Evolutionary conservation across 2,888 invertebrate genomes (phyloP).

Genomic region (Lysandra coridon): DNA sequence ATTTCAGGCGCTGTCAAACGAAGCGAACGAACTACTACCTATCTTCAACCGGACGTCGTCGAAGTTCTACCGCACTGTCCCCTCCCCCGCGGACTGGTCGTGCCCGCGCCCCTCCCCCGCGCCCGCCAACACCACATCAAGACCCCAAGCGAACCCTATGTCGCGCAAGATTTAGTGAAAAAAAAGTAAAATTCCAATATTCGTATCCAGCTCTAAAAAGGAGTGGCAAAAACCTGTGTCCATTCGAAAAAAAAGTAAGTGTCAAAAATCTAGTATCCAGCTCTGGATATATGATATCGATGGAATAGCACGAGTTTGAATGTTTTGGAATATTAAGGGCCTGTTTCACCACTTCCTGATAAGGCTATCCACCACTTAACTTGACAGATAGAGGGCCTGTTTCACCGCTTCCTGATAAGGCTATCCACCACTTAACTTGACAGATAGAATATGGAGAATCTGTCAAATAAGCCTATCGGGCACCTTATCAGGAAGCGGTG

Average conservation of each 20-base stretch:
- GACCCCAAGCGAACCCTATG: constrained; percentile 46
- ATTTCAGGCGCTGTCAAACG: constrained; percentile 92
- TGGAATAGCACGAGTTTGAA: background rate
- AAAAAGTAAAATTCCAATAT: background rate
- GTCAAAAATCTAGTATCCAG: background rate
- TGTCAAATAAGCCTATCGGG: no score
- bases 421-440: no score
- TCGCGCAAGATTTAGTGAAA: constrained; percentile 52
- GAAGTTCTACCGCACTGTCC: constrained; percentile 90
- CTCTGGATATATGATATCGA: background rate
- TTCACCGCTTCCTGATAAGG: no score
- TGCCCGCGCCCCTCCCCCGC: constrained; percentile 50
- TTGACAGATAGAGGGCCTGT: no score
- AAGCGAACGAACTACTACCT: constrained; percentile 97
- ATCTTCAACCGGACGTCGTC: constrained; percentile 98
- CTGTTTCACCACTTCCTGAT: no score
- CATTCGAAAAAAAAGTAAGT: background rate
- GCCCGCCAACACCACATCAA: constrained; percentile 39
- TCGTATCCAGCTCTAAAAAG: background rate
- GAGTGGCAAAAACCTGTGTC: background rate
- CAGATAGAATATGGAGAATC: no score
- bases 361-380: no score
- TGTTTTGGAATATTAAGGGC: background rate
- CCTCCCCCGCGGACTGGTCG: constrained; percentile 95
- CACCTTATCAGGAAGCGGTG: no score